Evolutionary conservation across 2,888 invertebrate species (phyloP).

Genomic region (Drosophila histrio): DNA sequence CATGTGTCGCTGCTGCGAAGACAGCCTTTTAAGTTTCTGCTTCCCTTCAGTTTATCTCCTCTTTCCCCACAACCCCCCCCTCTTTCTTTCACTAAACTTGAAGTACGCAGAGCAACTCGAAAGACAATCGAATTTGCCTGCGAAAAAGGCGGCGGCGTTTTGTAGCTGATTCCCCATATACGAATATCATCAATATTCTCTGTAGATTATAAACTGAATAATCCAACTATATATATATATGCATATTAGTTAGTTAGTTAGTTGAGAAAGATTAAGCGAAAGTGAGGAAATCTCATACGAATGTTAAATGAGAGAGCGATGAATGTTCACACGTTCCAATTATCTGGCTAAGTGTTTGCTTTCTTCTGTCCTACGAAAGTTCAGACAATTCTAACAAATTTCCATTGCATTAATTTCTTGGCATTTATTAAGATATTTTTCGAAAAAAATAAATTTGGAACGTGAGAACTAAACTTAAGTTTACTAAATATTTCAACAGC

Average conservation of each 20-base stretch:
- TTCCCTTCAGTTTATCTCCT: not conserved
- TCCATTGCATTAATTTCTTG: conserved; percentile 23
- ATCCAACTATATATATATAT: not conserved
- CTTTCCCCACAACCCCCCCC: not conserved
- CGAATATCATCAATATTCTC: conserved; percentile 20
- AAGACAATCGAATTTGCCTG: conserved; percentile 40
- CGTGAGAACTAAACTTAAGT: conserved; percentile 30
- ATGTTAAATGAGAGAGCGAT: not conserved
- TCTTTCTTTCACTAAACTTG: not conserved
- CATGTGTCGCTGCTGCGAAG: conserved; percentile 80
- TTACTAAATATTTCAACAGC: not conserved
- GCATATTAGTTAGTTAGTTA: not conserved
- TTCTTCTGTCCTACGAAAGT: conserved; percentile 25
- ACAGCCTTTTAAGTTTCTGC: conserved; percentile 51
- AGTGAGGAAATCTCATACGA: conserved; percentile 18
- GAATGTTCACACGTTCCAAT: conserved; percentile 49
- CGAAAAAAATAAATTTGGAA: conserved; percentile 39
- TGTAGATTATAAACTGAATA: conserved; percentile 13
- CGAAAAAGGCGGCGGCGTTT: conserved; percentile 51
- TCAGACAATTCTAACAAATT: conserved; percentile 42
- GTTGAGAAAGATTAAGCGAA: conserved; percentile 29
- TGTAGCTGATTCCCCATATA: conserved; percentile 14
- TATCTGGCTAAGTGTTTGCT: conserved; percentile 38
- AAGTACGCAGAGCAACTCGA: conserved; percentile 2
- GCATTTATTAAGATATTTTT: too few species aligned